Evolutionary conservation across 2,113 vertebrate genomes (phyloP).

Genomic region (zebrafish (Danio rerio)): GRCz12tu NC_133196.1:46629001-46629500

Average conservation of each 20-base stretch:
- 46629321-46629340: constrained; percentile 37
- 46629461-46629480: background rate
- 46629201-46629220: constrained; percentile 44
- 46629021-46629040: background rate
- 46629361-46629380: constrained; percentile 36
- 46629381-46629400: constrained; percentile 33
- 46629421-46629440: no score
- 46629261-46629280: constrained; percentile 7
- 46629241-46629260: constrained; percentile 37
- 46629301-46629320: constrained; percentile 54
- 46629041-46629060: background rate
- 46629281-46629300: constrained; percentile 59
- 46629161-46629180: constrained; percentile 45
- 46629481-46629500: background rate
- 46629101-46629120: background rate
- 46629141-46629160: constrained; percentile 29
- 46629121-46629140: constrained; percentile 14
- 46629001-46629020: background rate
- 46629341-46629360: constrained; percentile 65
- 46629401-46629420: background rate
- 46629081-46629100: background rate
- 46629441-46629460: background rate
- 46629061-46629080: background rate
- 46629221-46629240: constrained; percentile 37
- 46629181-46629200: constrained; percentile 53